Evolutionary conservation across 2,797 vertebrate genomes (phyloP).

Genomic region (Huso huso): DNA sequence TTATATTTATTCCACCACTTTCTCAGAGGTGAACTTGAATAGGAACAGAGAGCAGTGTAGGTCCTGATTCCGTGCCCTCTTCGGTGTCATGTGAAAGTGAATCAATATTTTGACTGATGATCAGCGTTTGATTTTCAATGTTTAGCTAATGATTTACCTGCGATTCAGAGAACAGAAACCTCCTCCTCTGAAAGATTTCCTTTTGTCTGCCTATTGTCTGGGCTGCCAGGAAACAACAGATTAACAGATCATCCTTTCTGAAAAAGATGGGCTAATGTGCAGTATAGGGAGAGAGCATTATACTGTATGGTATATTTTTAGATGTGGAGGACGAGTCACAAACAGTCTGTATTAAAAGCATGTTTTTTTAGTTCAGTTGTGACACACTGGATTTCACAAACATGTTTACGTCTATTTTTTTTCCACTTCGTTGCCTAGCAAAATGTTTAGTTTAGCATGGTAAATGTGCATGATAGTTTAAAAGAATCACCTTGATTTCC

Average conservation of each 20-base stretch:
- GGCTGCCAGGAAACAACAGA: constrained; percentile 46
- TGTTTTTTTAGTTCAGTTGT: constrained; percentile 26
- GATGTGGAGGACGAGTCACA: constrained; percentile 24
- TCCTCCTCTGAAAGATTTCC: constrained; percentile 27
- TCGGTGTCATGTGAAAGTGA: constrained; percentile 25
- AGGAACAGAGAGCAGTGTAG: too few species aligned
- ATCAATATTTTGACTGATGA: constrained; percentile 29
- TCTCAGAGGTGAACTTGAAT: too few species aligned
- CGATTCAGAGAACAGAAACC: constrained; percentile 22
- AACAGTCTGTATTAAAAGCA: constrained; percentile 28
- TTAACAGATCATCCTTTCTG: constrained; percentile 43
- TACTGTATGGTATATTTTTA: constrained; percentile 20
- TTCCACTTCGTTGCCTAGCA: constrained; percentile 21
- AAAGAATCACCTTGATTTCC: too few species aligned
- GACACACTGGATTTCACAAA: constrained; percentile 32
- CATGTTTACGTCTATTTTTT: constrained; percentile 21
- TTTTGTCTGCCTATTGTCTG: constrained; percentile 34
- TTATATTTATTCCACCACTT: too few species aligned
- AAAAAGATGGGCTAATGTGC: constrained; percentile 39
- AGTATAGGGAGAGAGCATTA: constrained; percentile 24
- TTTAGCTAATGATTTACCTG: constrained; percentile 32
- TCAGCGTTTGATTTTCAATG: constrained; percentile 35
- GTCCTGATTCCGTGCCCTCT: too few species aligned
- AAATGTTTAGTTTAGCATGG: neutral
- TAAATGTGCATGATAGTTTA: too few species aligned